These are phyloP conservation scores for Diarsia mendica DNA, from an alignment of 2,888 invertebrate genomes.

Conservation along the genomic window DNA sequence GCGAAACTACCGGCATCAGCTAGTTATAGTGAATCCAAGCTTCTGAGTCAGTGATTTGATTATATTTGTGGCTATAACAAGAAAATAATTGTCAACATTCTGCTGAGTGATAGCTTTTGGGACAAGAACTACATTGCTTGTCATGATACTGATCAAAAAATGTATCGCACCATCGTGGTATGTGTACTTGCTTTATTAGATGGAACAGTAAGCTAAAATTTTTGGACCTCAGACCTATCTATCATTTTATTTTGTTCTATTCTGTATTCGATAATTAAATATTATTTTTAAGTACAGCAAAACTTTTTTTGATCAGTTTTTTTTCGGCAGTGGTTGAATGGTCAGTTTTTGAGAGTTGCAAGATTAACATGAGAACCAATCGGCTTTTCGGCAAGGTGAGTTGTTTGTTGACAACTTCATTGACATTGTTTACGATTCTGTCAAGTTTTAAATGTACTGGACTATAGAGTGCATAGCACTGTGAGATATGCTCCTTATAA, in stretches of 20 bases:
- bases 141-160: conserved; percentile 23
- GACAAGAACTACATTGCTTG: background rate
- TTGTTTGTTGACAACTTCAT: background rate
- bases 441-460: background rate
- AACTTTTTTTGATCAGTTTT: conserved; percentile 19
- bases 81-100: background rate
- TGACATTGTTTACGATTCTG: conserved; percentile 6
- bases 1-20: too few species aligned
- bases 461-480: background rate
- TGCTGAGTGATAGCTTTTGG: background rate
- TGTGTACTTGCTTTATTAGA: background rate
- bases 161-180: background rate
- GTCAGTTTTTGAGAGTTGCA: conserved; percentile 8
- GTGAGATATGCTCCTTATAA: background rate
- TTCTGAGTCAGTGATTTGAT: background rate
- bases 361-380: conserved; percentile 32
- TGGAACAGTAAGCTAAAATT: background rate
- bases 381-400: conserved; percentile 2
- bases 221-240: too few species aligned
- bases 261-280: too few species aligned
- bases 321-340: conserved; percentile 19
- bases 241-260: background rate
- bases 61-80: too few species aligned
- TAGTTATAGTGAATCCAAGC: too few species aligned
- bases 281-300: background rate